phyloP scores from a whole-genome alignment of 2,113 vertebrate genomes.

The Albula glossodonta region DNA sequence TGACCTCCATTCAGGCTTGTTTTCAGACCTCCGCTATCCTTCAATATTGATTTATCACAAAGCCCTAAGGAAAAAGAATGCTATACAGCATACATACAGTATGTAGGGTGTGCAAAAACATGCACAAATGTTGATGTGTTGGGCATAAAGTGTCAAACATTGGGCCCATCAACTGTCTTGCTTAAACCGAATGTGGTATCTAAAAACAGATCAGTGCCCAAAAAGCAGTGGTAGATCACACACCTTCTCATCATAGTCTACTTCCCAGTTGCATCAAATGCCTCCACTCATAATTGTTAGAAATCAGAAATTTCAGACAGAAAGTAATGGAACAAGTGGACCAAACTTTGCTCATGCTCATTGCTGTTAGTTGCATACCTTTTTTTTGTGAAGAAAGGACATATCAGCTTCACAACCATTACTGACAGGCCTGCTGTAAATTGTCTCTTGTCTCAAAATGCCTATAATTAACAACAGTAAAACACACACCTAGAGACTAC shows the following conservation, averaged over 20 bases:
- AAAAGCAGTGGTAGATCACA: background rate
- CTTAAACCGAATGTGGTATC: background rate
- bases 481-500: constrained; percentile 59
- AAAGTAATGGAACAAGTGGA: constrained; percentile 38
- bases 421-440: constrained; percentile 50
- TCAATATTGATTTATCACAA: too few species aligned
- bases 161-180: background rate
- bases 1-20: background rate
- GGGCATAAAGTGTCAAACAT: too few species aligned
- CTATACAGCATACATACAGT: background rate
- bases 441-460: constrained; percentile 60
- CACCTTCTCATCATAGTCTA: background rate
- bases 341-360: constrained; percentile 14
- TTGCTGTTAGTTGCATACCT: constrained; percentile 28
- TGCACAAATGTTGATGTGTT: background rate
- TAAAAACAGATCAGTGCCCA: background rate
- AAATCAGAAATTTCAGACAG: constrained; percentile 28
- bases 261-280: background rate
- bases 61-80: background rate
- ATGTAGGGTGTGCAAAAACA: background rate
- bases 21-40: background rate
- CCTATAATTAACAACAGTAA: constrained; percentile 70
- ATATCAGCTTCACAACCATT: constrained; percentile 55
- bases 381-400: constrained; percentile 41
- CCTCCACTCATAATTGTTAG: background rate